Evolutionary conservation across 2,113 vertebrate genomes (phyloP).

Genomic region (Bos indicus): DNA sequence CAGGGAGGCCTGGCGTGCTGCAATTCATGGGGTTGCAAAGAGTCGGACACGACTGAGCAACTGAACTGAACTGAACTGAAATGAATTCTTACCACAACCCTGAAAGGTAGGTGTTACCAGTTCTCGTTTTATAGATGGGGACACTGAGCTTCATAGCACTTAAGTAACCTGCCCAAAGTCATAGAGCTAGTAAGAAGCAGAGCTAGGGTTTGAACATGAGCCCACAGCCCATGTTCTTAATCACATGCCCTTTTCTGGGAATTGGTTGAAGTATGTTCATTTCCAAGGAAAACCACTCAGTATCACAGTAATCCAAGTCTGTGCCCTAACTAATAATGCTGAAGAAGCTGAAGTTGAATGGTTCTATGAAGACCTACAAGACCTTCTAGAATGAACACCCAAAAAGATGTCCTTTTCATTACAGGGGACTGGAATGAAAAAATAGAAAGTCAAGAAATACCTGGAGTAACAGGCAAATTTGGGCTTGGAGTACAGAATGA

Average conservation of each 20-base stretch:
- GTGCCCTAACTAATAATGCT: background rate
- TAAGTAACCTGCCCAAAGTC: background rate
- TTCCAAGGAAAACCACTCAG: background rate
- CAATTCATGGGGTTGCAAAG: too few species aligned
- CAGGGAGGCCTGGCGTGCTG: too few species aligned
- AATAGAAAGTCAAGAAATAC: background rate
- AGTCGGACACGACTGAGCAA: too few species aligned
- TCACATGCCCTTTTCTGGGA: background rate
- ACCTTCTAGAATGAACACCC: background rate
- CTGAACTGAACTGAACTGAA: too few species aligned
- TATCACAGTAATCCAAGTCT: background rate
- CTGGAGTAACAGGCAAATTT: background rate
- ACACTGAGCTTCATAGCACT: background rate
- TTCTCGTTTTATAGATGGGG: background rate
- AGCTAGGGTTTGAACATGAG: background rate
- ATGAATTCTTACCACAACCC: background rate
- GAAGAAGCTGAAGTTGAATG: background rate
- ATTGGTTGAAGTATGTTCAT: background rate
- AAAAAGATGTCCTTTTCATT: background rate
- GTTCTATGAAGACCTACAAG: background rate
- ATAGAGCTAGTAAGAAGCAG: background rate
- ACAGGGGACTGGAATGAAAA: background rate
- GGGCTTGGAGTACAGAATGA: background rate
- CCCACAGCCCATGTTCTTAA: background rate
- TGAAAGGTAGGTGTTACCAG: background rate